Base-by-base conservation (phyloP, 1,140 invertebrate species). In the Sitophilus oryzae region DNA sequence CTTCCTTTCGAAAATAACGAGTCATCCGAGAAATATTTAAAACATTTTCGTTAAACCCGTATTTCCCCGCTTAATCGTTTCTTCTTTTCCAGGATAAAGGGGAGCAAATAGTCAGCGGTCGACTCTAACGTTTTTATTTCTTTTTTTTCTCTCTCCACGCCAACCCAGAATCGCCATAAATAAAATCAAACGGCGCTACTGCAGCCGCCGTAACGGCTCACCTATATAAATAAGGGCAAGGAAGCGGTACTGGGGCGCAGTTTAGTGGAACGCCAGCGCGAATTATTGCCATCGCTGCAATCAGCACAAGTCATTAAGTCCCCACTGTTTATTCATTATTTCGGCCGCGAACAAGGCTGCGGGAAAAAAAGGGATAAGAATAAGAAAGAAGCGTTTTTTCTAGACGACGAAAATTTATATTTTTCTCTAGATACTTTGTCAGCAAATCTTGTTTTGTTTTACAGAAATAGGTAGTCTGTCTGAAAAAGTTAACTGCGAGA, bases 251-350 rank as follows among this genome's bases (percentile, higher is more conserved):
- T 64, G 62, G 63, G 58, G 59, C 57, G 61, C 65, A 60, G 64
- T 62, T 68, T 66, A 68, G 66, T 65, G 65, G 65, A 68, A 66
- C 66, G 64, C 60, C 66, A 64, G 63, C 53, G 58, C 63, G 63
- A 66, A 66, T 68, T 68, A 68, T 66, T 68, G 65, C 64, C 65
- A 63, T 69, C 67, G 64, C 65, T 63, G 66, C 65, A 69, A 69
- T 69, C 67, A 69, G 64, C 67, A 66, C 67, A 69, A 69, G 65
- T 69, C 67, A 69, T 69, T 69, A 69, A 69, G 65, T 66, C 65
- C 64, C 67, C 65, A 67, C 67, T 69, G 53, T 56, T 66, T 69
- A 66, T 67, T 68, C 65, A 66, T 67, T 65, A 66, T 64, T 68
- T 58, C 59, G 55, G 25, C 35, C 40, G 49, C 47, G 37, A 54